Percentiles rank a stretch among this genome's conserved stretches.
phyloP scores from a whole-genome alignment of 2,797 vertebrate species.

The Etheostoma perlongum region DNA sequence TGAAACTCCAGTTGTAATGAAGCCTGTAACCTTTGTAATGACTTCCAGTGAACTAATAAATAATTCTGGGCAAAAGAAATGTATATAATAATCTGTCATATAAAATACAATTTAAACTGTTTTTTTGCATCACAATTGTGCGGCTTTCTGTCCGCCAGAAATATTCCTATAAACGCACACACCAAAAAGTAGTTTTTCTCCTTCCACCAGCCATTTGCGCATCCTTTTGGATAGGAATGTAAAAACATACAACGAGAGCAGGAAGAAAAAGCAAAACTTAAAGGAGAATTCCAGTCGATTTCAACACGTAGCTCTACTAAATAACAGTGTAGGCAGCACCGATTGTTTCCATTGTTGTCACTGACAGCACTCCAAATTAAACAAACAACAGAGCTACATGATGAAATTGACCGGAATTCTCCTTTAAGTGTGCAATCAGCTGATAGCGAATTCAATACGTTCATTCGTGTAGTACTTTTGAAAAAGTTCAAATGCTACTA shows the following conservation, averaged over 20 bases:
- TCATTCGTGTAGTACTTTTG: background rate
- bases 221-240: background rate
- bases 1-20: background rate
- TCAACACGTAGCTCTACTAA: no score
- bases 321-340: no score
- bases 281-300: no score
- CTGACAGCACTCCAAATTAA: no score
- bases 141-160: background rate
- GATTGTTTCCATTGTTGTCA: no score
- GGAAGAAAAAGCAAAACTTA: background rate
- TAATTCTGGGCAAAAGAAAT: background rate
- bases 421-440: background rate
- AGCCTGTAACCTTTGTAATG: slow-evolving; percentile 22
- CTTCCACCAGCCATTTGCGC: background rate
- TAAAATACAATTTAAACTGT: background rate
- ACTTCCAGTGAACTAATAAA: background rate
- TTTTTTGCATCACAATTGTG: background rate
- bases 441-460: background rate
- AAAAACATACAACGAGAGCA: background rate
- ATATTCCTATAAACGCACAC: background rate
- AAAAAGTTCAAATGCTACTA: background rate
- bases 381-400: no score
- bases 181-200: background rate
- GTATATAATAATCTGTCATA: background rate
- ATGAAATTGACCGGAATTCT: no score